A percentile compares a stretch with the other conserved stretches of the same genome.
phyloP scores from a whole-genome alignment of 2,113 vertebrate species.

The Ramphastos sulfuratus region DNA sequence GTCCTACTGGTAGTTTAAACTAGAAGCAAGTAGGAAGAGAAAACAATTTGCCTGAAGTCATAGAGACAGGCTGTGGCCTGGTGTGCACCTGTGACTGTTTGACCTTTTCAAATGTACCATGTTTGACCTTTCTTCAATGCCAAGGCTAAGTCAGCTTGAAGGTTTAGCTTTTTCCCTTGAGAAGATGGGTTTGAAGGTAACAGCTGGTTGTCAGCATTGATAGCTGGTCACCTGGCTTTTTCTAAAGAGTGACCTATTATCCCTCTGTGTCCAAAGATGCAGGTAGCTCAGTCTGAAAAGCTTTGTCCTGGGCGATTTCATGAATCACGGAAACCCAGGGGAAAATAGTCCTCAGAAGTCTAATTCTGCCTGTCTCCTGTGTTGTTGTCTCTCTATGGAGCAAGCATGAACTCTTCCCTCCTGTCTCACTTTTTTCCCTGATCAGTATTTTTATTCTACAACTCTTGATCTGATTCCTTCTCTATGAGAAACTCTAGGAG shows the following conservation, averaged over 20 bases:
- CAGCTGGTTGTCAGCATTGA: background rate
- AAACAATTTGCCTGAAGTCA: background rate
- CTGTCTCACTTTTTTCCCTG: background rate
- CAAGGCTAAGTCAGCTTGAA: background rate
- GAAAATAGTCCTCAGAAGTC: background rate
- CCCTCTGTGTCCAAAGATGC: background rate
- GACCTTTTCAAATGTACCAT: background rate
- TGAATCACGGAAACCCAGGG: background rate
- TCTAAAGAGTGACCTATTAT: background rate
- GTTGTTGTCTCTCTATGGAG: background rate
- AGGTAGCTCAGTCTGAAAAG: background rate
- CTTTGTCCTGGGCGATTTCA: background rate
- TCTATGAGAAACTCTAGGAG: background rate
- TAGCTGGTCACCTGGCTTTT: background rate
- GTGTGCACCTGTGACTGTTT: background rate
- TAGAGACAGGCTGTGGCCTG: background rate
- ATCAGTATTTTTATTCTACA: background rate
- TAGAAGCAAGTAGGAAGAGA: background rate
- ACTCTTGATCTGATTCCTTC: background rate
- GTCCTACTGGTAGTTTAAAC: background rate
- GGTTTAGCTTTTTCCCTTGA: background rate
- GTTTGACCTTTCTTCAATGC: background rate
- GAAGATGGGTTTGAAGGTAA: background rate
- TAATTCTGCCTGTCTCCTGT: background rate
- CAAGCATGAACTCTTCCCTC: background rate